These are phyloP conservation scores for Apoda limacodes DNA, from an alignment of 2,888 invertebrate species.

Conservation along the genomic window DNA sequence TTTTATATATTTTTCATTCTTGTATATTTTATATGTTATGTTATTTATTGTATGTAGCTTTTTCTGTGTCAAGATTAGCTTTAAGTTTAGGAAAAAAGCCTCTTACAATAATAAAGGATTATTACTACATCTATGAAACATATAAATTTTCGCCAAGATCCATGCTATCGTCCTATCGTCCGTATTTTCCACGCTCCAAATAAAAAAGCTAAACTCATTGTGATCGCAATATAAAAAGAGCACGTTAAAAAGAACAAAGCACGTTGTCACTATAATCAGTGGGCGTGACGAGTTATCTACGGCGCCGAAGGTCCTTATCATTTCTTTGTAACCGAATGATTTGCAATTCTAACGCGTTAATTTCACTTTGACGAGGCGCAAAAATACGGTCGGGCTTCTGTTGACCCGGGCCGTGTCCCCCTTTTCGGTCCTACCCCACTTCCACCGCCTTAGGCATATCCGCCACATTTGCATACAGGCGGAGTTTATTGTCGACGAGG, in stretches of 20 bases:
- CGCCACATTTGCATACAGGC: conserved; percentile 59
- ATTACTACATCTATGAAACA: too few relatives aligned
- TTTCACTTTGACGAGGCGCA: conserved; percentile 64
- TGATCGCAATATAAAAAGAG: conserved; percentile 34
- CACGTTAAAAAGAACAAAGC: conserved; percentile 33
- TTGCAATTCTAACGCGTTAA: conserved; percentile 67
- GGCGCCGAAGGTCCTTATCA: conserved; percentile 47
- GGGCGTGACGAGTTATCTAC: conserved; percentile 57
- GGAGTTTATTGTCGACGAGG: conserved; percentile 46
- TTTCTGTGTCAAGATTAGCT: too few relatives aligned
- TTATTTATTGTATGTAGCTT: too few relatives aligned
- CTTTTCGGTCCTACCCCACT: conserved; percentile 19
- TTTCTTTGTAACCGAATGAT: conserved; percentile 60
- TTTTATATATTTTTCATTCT: too few relatives aligned
- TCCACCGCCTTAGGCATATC: conserved; percentile 39
- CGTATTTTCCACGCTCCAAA: conserved; percentile 27
- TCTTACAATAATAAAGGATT: too few relatives aligned
- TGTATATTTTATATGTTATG: too few relatives aligned
- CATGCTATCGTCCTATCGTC: too few relatives aligned
- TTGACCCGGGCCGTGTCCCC: conserved; percentile 21
- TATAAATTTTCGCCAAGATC: too few relatives aligned
- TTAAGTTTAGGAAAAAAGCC: too few relatives aligned
- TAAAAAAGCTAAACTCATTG: conserved; percentile 36
- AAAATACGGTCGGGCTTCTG: conserved; percentile 42
- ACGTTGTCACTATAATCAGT: conserved; percentile 30